Percentiles rank a stretch among this genome's conserved stretches.
Evolutionary conservation across 2,797 vertebrate species (phyloP).

Genomic region (Galagoides demidoff): DNA sequence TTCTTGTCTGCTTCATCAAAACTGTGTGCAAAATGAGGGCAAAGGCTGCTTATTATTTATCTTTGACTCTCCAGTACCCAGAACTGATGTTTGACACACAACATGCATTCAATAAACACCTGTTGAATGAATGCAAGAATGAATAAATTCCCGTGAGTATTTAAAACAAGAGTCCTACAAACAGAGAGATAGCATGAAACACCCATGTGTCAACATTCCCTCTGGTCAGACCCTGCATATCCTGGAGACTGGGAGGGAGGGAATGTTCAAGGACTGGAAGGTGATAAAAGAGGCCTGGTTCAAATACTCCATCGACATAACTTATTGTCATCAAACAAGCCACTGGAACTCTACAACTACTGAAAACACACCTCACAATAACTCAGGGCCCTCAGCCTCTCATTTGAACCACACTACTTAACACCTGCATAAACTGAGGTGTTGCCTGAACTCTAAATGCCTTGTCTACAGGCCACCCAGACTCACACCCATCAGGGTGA

Average conservation of each 20-base stretch:
- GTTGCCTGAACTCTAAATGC: not conserved
- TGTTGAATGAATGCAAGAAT: constrained; percentile 37
- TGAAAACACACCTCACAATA: constrained; percentile 30
- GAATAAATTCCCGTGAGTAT: constrained; percentile 16
- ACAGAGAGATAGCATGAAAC: not conserved
- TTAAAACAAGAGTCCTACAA: constrained; percentile 48
- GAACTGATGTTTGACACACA: constrained; percentile 16
- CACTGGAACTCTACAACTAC: not conserved
- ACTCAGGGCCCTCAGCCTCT: not conserved
- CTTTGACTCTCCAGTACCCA: constrained; percentile 30
- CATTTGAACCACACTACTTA: constrained; percentile 1
- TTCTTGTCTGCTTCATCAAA: constrained; percentile 43
- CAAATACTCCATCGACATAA: constrained; percentile 12
- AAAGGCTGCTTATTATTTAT: constrained; percentile 43
- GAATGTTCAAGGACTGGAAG: not conserved
- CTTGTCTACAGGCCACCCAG: not conserved
- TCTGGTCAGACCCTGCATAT: constrained; percentile 14
- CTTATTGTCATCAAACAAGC: not conserved
- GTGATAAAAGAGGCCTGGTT: not conserved
- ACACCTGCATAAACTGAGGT: not conserved
- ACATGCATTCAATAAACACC: not conserved
- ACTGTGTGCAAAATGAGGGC: constrained; percentile 1
- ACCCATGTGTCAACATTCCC: constrained; percentile 28
- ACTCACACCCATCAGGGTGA: not conserved
- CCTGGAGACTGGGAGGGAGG: not conserved